Percentiles rank a stretch among this genome's conserved stretches.
Conservation (phyloP, 1,140 invertebrate genomes). For the Drosophila mayri region DNA sequence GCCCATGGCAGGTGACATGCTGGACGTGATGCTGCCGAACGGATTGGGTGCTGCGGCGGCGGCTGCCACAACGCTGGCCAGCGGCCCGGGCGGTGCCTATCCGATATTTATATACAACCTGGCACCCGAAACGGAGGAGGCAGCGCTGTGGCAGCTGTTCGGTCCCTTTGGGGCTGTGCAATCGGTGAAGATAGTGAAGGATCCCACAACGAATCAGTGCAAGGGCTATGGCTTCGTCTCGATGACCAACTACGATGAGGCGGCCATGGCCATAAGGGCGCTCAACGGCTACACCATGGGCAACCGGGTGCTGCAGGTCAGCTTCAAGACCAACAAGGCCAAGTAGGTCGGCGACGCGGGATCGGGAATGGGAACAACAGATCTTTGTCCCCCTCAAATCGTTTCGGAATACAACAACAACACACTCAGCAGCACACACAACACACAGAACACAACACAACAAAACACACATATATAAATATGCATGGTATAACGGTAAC, state of each 20-base stretch:
- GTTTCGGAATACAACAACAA: conserved; percentile 23
- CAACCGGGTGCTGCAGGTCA: conserved; percentile 98
- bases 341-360: conserved; percentile 85
- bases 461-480: conserved; percentile 69
- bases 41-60: conserved; percentile 90
- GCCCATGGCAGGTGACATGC: conserved; percentile 91
- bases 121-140: conserved; percentile 98
- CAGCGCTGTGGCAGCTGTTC: conserved; percentile 99
- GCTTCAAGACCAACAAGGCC: conserved; percentile 97
- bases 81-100: conserved; percentile 90
- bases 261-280: conserved; percentile 98
- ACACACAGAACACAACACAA: conserved; percentile 32
- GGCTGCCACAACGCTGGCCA: conserved; percentile 88
- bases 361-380: neutral
- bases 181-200: conserved; percentile 98
- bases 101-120: conserved; percentile 99
- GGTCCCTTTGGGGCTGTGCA: conserved; percentile 99
- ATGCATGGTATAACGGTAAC: conserved; percentile 77
- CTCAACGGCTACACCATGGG: conserved; percentile 98
- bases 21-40: conserved; percentile 92
- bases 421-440: conserved; percentile 22
- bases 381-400: conserved; percentile 1
- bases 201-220: conserved; percentile 99
- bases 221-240: conserved; percentile 99
- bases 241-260: conserved; percentile 99